Evolutionary conservation across 2,113 vertebrate genomes (phyloP), one percentile per base, ranked within the genome.

Genomic region (Chloropsis cyanopogon): DNA sequence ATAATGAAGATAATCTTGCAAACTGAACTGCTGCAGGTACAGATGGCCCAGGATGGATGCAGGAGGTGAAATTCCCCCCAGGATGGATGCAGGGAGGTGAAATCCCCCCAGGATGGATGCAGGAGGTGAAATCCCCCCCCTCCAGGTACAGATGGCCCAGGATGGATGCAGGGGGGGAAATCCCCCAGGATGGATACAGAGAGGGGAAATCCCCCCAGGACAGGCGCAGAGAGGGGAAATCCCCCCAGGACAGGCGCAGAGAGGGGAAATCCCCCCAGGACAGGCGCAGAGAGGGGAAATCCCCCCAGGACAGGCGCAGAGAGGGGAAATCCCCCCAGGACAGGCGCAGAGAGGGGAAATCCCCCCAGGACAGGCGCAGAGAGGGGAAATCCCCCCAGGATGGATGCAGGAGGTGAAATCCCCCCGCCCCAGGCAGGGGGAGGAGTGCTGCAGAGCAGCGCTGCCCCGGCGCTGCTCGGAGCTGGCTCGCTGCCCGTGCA

Each of bases 401-500:
- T 12, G 41, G 41, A 41, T 41, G 41, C 41, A 41, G 41, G 41
- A 14, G 76, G 79, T 70, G 64, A 56, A 52, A 31, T 52, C 42
- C 8, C 6, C 21, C 8, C 10, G 39, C 10, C 39, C 31, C 46
- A 20, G 2, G 7, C 50, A 6, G 66, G 57, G 57, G 63, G 72
- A 14, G 57, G 79, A 72, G 68, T 22, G 53, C 88, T 81, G 92
- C 86, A 90, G 92, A 81, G 29, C 26, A 7, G 24, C 7, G 0
- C 5, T 90, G 72, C 88, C 91, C 91, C 88, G 9, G 76, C 23
- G 50, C 91, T 35, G 53, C 65, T 71, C 7, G 1, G 76, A 37
- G 77, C 90, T 96, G 94, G 93, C 93, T 78, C 7, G 0, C 80
- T 92, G 92, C 94, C 95, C 49, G 47, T 28, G 80, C 95, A n/a